Conservation (phyloP, 2,888 invertebrate genomes). For the Rosalia funebris region DNA sequence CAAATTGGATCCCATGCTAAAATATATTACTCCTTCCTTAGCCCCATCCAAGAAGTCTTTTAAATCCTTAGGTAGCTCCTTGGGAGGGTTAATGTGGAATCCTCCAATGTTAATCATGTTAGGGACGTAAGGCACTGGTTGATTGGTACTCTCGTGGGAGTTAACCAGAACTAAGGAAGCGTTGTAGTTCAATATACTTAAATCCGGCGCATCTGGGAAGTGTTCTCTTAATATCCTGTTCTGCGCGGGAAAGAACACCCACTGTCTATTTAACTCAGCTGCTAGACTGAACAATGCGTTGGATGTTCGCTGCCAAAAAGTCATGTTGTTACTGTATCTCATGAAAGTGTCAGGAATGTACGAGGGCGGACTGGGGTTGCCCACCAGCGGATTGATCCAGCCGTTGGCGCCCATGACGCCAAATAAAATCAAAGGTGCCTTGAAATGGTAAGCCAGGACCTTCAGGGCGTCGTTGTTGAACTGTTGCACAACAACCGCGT, state of each 20-base stretch:
- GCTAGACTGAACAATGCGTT: slow-evolving; percentile 61
- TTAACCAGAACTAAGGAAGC: slow-evolving; percentile 52
- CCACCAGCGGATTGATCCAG: slow-evolving; percentile 65
- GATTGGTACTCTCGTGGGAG: slow-evolving; percentile 65
- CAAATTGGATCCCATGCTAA: slow-evolving; percentile 72
- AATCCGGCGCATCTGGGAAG: slow-evolving; percentile 43
- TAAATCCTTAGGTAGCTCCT: slow-evolving; percentile 44
- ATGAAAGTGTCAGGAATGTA: slow-evolving; percentile 65
- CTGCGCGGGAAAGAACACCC: slow-evolving; percentile 39
- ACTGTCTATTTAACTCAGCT: slow-evolving; percentile 34
- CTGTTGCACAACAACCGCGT: slow-evolving; percentile 63
- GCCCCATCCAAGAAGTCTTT: slow-evolving; percentile 44
- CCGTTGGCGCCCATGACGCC: slow-evolving; percentile 64
- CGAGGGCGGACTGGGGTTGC: slow-evolving; percentile 64
- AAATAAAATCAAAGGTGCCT: slow-evolving; percentile 59
- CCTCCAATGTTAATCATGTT: slow-evolving; percentile 70
- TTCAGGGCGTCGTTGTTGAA: slow-evolving; percentile 65
- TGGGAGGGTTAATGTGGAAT: slow-evolving; percentile 59
- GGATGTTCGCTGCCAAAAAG: slow-evolving; percentile 66
- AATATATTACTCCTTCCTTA: slow-evolving; percentile 63
- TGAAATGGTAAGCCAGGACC: slow-evolving; percentile 59
- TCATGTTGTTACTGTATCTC: slow-evolving; percentile 63
- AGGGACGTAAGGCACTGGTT: slow-evolving; percentile 66
- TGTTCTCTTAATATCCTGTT: slow-evolving; percentile 43
- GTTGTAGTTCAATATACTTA: slow-evolving; percentile 38